Evolutionary conservation across 2,888 invertebrate genomes (phyloP).

Genomic region (Didymodactylos carnosus): DNA sequence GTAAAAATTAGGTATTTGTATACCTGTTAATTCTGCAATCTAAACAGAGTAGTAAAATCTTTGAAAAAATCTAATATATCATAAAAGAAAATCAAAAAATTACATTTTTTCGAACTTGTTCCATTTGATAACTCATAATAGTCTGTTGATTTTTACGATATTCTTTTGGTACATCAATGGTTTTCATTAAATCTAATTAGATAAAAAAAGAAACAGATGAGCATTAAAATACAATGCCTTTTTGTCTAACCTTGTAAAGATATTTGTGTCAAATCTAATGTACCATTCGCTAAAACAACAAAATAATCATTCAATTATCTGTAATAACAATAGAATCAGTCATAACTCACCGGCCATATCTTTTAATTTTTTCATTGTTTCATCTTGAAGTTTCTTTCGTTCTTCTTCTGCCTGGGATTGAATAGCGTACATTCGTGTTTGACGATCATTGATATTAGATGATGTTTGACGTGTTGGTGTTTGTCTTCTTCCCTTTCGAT

Average conservation of each 20-base stretch:
- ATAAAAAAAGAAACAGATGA: too few species aligned
- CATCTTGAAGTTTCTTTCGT: neutral
- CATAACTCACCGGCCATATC: neutral
- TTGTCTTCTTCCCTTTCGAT: neutral
- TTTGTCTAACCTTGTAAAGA: too few species aligned
- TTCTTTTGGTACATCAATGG: slow-evolving; percentile 10
- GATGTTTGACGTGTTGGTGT: too few species aligned
- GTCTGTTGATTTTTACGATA: neutral
- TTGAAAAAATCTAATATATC: neutral
- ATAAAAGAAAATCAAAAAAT: neutral
- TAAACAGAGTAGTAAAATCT: slow-evolving; percentile 14
- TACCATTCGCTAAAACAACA: neutral
- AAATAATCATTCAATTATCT: neutral
- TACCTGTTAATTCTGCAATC: slow-evolving; percentile 37
- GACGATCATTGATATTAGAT: too few species aligned
- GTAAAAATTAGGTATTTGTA: slow-evolving; percentile 48
- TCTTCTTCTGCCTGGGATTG: neutral
- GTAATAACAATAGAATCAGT: neutral
- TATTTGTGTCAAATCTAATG: neutral
- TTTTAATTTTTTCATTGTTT: neutral
- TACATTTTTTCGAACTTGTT: slow-evolving; percentile 2
- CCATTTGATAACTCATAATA: neutral
- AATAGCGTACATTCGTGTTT: too few species aligned
- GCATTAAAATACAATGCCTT: too few species aligned
- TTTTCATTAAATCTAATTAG: slow-evolving; percentile 3